Evolutionary conservation across 2,797 vertebrate species (phyloP), one percentile per base, ranked within the genome.

Genomic region (Gobionotothen gibberifrons): DNA sequence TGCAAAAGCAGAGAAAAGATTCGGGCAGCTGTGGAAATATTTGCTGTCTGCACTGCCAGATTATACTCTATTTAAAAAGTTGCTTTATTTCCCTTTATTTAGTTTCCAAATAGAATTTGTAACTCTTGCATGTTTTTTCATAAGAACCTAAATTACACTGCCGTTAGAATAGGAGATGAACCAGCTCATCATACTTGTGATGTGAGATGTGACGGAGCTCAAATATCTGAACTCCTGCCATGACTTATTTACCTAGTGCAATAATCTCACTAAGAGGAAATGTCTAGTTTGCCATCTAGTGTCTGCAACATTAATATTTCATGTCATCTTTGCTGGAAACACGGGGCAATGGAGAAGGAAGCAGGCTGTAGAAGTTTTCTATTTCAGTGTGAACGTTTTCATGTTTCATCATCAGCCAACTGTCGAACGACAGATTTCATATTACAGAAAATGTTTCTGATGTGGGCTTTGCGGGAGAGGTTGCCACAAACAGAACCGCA

Each of bases 1-100:
- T 78, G 72, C 62, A 82, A 64, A 82, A 78, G 46, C 81, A 48
- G 66, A 62, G 47, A 59, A 70, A 51, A 79, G 72, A 68, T 40
- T 42, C 17, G 46, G 63, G 68, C 84, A 87, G 79, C 76, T 89
- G 79, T 79, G 80, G 52, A 81, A 82, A 82, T 81, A 72, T 85
- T 79, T 84, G 72, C 53, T 79, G 42, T 71, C 71, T 63, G 49
- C 42, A 56, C 12, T 26, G 46, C 47, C 60, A 78, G 68, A 74
- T 69, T 71, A 44, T 22, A 53, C 51, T 53, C 14, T 48, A 26
- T 67, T 60, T 57, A 15, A 53, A 62, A 40, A 16, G 15, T 52
- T 42, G 44, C 39, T 65, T 60, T n/a, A 54, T 17, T 65, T 43
- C 14, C 16, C 9, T n/a, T 2, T 21, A n/a, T 32, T 58, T 63